Base-by-base conservation (phyloP, 2,888 invertebrate species). In the Drosophila differens region DNA sequence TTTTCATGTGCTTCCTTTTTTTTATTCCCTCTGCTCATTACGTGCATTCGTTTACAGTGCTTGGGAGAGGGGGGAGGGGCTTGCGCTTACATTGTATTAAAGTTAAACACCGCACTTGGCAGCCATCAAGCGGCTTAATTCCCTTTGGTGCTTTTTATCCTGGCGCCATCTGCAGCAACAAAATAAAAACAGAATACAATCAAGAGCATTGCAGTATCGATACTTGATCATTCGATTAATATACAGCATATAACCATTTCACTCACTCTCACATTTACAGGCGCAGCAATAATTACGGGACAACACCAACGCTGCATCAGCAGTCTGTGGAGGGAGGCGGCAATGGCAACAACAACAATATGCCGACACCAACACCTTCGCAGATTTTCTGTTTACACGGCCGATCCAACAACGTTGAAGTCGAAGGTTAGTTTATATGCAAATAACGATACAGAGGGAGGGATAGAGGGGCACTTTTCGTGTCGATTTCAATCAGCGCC, bases 351-450 rank as follows among this genome's bases (percentile, higher is more conserved):
- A 85, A 81, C 77, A 89, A 85, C 65, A 92, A 83, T 32, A 41
- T 37, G 61, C 66, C 77, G 22, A 70, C 71, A 28, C 55, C 69
- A 58, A 73, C 84, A 70, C 79, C 67, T 60, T 79, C 90, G 35
- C 88, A 90, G 75, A 87, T 90, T 69, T 88, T 84, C 70, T 91
- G 92, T 73, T 84, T 92, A 72, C 91, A 92, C 76, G 92, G 92
- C n/a, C 88, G 85, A 37, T 81, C 85, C 22, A 79, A 89, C 74
- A 87, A 89, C 62, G 65, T 92, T n/a, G 90, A 91, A 85, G 86
- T 79, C 49, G 81, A 81, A 70, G 66, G 79, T 79, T 55, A 81
- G 82, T 61, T 53, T 39, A 30, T n/a, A 16, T 32, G 90, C 81
- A 74, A 80, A 84, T 74, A 22, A 28, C 25, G 3, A 3, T 4